Evolutionary conservation across 2,888 invertebrate species (phyloP).

Genomic region (Cerceris rybyensis): DNA sequence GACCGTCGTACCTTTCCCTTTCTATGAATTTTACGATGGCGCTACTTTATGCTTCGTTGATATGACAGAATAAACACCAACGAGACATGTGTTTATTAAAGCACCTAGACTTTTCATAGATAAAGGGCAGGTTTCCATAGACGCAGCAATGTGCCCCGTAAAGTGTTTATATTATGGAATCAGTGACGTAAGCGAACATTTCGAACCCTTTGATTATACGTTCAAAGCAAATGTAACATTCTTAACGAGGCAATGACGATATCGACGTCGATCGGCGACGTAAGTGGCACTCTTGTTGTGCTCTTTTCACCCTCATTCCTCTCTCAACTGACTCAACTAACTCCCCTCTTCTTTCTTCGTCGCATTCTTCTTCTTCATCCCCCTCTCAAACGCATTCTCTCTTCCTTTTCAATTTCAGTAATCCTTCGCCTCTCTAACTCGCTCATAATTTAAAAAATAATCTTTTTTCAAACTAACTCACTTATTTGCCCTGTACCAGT

Average conservation of each 20-base stretch:
- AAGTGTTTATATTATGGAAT: background rate
- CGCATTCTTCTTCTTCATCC: too few species aligned
- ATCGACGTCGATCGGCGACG: constrained; percentile 23
- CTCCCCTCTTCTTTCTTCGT: too few species aligned
- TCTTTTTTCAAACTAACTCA: too few species aligned
- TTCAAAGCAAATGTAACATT: constrained; percentile 13
- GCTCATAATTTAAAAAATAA: too few species aligned
- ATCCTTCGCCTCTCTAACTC: too few species aligned
- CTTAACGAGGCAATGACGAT: constrained; percentile 13
- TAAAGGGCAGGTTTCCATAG: background rate
- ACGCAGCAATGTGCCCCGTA: background rate
- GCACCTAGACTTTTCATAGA: background rate
- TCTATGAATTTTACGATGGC: too few species aligned
- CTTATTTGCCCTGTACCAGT: too few species aligned
- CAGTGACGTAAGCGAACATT: constrained; percentile 10
- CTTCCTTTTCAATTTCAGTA: too few species aligned
- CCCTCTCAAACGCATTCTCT: too few species aligned
- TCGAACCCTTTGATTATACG: constrained; percentile 9
- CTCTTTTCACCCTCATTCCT: constrained; percentile 1
- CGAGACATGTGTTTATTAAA: background rate
- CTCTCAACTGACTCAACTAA: background rate
- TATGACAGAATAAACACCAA: too few species aligned
- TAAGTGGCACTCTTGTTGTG: constrained; percentile 37
- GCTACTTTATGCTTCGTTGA: too few species aligned
- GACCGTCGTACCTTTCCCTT: too few species aligned